phyloP scores from a whole-genome alignment of 2,113 vertebrate species.

The Oxygymnocypris stewartii region DNA sequence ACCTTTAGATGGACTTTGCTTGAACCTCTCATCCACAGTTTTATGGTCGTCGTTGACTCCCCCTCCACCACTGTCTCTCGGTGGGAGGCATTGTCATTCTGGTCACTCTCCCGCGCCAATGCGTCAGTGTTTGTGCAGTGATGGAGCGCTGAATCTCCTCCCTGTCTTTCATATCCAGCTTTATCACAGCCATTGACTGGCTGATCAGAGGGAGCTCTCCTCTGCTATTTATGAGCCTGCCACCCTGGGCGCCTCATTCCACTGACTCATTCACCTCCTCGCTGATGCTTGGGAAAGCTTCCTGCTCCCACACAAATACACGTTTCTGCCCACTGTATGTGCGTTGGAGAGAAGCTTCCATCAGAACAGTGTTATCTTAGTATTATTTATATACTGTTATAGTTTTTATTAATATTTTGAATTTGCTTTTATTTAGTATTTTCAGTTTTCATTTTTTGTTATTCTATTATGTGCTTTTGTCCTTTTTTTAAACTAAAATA shows the following conservation, averaged over 20 bases:
- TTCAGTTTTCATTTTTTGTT: neutral
- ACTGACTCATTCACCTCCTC: conserved; percentile 30
- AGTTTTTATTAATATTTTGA: neutral
- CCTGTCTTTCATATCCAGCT: conserved; percentile 49
- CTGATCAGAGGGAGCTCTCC: conserved; percentile 55
- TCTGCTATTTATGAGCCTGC: conserved; percentile 57
- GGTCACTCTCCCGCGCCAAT: conserved; percentile 50
- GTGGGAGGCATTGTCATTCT: conserved; percentile 52
- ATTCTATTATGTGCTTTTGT: neutral
- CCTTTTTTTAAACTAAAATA: neutral
- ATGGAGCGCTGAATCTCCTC: conserved; percentile 35
- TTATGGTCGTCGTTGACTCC: conserved; percentile 48
- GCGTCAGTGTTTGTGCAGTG: conserved; percentile 39
- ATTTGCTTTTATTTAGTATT: neutral
- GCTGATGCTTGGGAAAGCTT: conserved; percentile 16
- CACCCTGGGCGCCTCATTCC: neutral
- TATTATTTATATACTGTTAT: neutral
- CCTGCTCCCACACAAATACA: conserved; percentile 21
- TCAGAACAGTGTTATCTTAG: neutral
- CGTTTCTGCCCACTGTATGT: neutral
- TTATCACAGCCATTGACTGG: conserved; percentile 56
- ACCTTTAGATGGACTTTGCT: conserved; percentile 37
- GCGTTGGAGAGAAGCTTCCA: neutral
- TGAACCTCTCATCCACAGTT: conserved; percentile 42
- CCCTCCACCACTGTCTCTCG: conserved; percentile 22